phyloP scores from a whole-genome alignment of 2,113 vertebrate species.

The Scomber japonicus region DNA sequence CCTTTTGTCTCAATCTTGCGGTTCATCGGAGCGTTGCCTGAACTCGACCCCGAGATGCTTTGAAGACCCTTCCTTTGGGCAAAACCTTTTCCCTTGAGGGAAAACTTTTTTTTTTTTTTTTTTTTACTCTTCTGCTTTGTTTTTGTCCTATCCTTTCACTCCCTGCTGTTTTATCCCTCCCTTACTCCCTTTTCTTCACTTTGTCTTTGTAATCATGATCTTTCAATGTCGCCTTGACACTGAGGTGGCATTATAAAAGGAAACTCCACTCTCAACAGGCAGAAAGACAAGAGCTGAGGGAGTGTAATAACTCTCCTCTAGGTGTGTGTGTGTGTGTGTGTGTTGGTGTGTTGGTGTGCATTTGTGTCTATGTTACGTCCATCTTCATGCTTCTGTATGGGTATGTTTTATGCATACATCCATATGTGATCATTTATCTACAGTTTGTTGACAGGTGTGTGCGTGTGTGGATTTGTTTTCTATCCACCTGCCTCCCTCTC shows the following conservation, averaged over 20 bases:
- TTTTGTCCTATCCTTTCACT: neutral
- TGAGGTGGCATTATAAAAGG: constrained; percentile 31
- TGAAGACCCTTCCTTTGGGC: neutral
- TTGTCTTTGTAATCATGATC: constrained; percentile 35
- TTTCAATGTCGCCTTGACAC: constrained; percentile 46
- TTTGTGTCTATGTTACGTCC: neutral
- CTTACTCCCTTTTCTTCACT: neutral
- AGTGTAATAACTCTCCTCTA: constrained; percentile 20
- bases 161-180: constrained; percentile 4
- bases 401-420: neutral
- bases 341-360: neutral
- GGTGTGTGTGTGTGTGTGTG: neutral
- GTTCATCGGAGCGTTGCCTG: too few relatives aligned
- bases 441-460: neutral
- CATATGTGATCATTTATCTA: neutral
- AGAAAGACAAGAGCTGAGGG: neutral
- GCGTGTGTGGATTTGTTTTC: neutral
- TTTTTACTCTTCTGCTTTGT: neutral
- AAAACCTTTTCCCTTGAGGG: constrained; percentile 8
- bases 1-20: neutral
- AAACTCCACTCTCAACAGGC: constrained; percentile 36
- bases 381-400: neutral
- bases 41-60: neutral
- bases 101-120: constrained; percentile 25
- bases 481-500: neutral